Evolutionary conservation across 2,113 vertebrate genomes (phyloP), one percentile per base, ranked within the genome.

Genomic region (Archocentrus centrarchus): DNA sequence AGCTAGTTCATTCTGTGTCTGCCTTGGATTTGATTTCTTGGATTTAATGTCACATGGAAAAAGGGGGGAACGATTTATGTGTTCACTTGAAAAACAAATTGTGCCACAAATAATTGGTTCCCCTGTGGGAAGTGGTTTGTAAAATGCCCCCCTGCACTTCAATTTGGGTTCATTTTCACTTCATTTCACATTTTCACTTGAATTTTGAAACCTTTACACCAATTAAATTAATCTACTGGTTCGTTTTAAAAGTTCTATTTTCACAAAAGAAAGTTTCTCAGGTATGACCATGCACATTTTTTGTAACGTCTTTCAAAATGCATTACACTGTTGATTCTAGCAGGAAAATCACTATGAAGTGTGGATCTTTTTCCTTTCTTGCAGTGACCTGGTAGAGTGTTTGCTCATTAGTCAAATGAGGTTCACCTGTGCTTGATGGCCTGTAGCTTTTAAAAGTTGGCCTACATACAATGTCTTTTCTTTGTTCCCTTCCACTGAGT

Each of bases 41-140:
- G 22, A 53, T 80, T 80, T 59, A 82, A 70, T 78, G n/a, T 60
- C 17, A 47, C 47, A 55, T 14, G 8, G 60, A 13, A 24, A 82
- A 39, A 60, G 47, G 60, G 24, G 39, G 79, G 44, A 78, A 66
- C 30, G 83, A 55, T 68, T 60, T 62, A 77, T 62, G 27, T 59
- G 59, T 62, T 86, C 47, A 78, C 80, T 77, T 58, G 14, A 70
- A 81, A 84, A 82, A 90, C 64, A 88, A 79, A 87, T 64, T 66
- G 57, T 39, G 47, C 5, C 37, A 64, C 83, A 86, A 76, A 77
- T 86, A 84, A 88, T 92, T 60, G 82, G 73, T 64, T 80, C 68
- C 75, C 55, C 24, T 44, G 75, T 66, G 79, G 55, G 64, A 85
- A 60, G 61, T 59, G 11, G n/a, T 64, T 59, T 50, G 20, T 50